These are phyloP conservation scores for Argya squamiceps DNA, from an alignment of 2,797 vertebrate species.

Conservation along the genomic window DNA sequence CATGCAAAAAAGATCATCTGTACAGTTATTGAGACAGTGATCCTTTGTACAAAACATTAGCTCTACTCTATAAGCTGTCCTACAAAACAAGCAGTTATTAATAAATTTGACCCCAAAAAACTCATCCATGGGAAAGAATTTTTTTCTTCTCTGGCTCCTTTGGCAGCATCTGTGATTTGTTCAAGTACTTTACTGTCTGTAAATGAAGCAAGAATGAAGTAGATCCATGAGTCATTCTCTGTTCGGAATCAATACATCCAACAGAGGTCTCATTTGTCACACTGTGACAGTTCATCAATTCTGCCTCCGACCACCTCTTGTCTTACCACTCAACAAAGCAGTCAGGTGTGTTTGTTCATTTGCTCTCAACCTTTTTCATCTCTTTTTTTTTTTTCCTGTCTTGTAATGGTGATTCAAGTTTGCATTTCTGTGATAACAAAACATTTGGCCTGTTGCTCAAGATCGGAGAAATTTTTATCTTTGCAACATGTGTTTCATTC, in stretches of 20 bases:
- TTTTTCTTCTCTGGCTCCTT: conserved; percentile 25
- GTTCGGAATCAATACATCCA: conserved; percentile 54
- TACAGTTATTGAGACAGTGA: neutral
- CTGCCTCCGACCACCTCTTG: neutral
- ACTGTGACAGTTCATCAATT: conserved; percentile 63
- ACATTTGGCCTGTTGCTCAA: neutral
- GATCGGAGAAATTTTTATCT: neutral
- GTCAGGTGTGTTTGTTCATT: neutral
- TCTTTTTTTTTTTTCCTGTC: neutral
- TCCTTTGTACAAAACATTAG: neutral
- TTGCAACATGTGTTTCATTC: neutral
- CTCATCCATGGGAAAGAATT: neutral
- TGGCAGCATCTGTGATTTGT: conserved; percentile 59
- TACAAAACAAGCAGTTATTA: neutral
- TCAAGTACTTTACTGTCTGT: conserved; percentile 27
- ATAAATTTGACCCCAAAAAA: neutral
- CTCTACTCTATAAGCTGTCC: neutral
- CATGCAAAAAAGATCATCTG: neutral
- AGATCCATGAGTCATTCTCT: conserved; percentile 61
- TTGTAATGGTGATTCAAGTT: neutral
- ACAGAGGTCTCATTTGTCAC: conserved; percentile 60
- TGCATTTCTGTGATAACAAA: neutral
- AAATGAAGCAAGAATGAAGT: conserved; percentile 52
- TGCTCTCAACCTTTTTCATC: conserved; percentile 24
- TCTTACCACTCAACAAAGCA: conserved; percentile 15